Conservation (phyloP, 2,888 invertebrate genomes). For the Ariolimax columbianus region DNA sequence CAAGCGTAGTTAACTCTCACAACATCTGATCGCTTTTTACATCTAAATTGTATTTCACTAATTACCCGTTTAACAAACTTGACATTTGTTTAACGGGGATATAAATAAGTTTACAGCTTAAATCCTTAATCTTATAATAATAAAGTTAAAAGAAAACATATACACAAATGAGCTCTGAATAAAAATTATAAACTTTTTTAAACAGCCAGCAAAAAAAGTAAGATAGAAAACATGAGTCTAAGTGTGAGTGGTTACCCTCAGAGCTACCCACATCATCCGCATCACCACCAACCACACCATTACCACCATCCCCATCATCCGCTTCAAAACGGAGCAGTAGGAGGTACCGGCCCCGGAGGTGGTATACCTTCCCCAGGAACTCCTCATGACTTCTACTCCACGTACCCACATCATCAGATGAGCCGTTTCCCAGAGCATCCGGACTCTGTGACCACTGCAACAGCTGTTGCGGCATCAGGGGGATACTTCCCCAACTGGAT, state of each 20-base stretch:
- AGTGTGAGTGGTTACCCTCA: conserved; percentile 71
- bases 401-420: conserved; percentile 60
- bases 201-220: too few relatives aligned
- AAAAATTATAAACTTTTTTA: background rate
- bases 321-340: conserved; percentile 25
- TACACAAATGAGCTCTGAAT: background rate
- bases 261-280: conserved; percentile 69
- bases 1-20: too few relatives aligned
- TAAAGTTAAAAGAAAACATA: too few relatives aligned
- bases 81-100: too few relatives aligned
- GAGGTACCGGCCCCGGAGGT: background rate
- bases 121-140: too few relatives aligned
- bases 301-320: conserved; percentile 58
- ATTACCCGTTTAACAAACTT: too few relatives aligned
- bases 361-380: conserved; percentile 41
- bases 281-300: conserved; percentile 67
- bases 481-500: conserved; percentile 72
- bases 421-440: conserved; percentile 66
- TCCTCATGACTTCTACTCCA: conserved; percentile 53
- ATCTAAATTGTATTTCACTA: too few relatives aligned
- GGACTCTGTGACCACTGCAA: conserved; percentile 53
- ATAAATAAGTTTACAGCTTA: too few relatives aligned
- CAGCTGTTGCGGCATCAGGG: conserved; percentile 57
- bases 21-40: too few relatives aligned
- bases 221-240: conserved; percentile 72